Evolutionary conservation across 1,140 invertebrate species (phyloP).

Genomic region (Palaemon carinicauda): DNA sequence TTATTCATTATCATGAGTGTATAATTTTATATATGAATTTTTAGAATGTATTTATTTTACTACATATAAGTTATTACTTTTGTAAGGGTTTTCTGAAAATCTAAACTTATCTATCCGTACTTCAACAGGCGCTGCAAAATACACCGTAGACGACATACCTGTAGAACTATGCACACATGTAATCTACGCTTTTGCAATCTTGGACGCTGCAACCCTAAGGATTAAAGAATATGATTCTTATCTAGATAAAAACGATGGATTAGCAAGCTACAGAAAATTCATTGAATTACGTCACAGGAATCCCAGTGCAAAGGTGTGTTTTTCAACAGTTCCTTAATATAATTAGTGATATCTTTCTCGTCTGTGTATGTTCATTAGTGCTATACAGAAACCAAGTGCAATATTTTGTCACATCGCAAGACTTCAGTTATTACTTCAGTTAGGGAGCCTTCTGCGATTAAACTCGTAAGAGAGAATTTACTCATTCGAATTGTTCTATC

Average conservation of each 20-base stretch:
- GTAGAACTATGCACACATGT: slow-evolving; percentile 83
- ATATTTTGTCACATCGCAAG: no score
- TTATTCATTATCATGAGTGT: no score
- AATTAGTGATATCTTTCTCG: no score
- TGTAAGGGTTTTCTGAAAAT: neutral
- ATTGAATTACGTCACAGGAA: slow-evolving; percentile 64
- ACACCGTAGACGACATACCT: slow-evolving; percentile 84
- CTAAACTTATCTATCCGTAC: neutral
- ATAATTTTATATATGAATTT: neutral
- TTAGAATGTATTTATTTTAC: neutral
- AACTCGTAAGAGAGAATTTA: neutral
- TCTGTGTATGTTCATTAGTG: no score
- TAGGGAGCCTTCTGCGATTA: neutral
- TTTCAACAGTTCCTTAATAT: neutral
- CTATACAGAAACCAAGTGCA: no score
- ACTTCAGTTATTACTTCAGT: no score
- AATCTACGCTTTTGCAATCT: slow-evolving; percentile 86
- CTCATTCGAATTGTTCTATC: slow-evolving; percentile 63
- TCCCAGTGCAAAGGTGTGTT: neutral
- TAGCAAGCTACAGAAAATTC: slow-evolving; percentile 10
- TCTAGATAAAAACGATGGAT: slow-evolving; percentile 85
- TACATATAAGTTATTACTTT: no score
- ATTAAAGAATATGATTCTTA: slow-evolving; percentile 83
- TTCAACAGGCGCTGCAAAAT: slow-evolving; percentile 75
- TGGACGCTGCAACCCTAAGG: slow-evolving; percentile 78